Base-by-base conservation (phyloP, 1,140 invertebrate genomes). In the Heliconius himera region DNA sequence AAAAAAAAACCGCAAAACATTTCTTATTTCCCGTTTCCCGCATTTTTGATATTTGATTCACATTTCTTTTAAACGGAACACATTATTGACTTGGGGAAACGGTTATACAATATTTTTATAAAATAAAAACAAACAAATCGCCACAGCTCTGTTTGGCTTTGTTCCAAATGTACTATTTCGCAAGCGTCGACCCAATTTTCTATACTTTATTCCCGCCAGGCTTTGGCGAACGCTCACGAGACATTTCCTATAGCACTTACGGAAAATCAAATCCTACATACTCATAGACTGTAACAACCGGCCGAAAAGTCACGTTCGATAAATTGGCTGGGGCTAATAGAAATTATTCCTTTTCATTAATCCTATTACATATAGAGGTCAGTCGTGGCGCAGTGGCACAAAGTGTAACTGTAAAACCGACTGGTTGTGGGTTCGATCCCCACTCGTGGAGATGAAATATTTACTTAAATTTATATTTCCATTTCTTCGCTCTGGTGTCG, bases 131-230 rank as follows among this genome's bases (percentile, higher is more conserved):
- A 84, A 88, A 86, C 83, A 90, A 90, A 89, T 89, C 85, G 87
- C 83, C 87, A 80, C 82, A 82, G 84, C 85, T 87, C 85, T 78
- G 81, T 82, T 85, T 92, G 91, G 91, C 91, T 89, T 87, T 86
- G 85, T 88, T 92, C 91, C 91, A 93, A 90, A 91, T 87, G 84
- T 88, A 85, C 82, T 88, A 81, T 79, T 88, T 83, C 81, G 81
- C 86, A 84, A 84, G 84, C 80, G 84, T 87, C 90, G 90, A 93
- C 91, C 91, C 86, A 91, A 91, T 92, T 93, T 87, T 85, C 87
- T 87, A 88, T 89, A 87, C 88, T 93, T 91, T 91, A 91, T 89
- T 88, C 87, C 86, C 81, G 80, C 80, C 81, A 80, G 81, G 81
- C 70, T 77, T 70, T 70, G 77, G 83, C 81, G 75, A 83, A 84